Conservation (phyloP, 64 coral and sea anemone genomes). For the Astreopora myriophthalma region DNA sequence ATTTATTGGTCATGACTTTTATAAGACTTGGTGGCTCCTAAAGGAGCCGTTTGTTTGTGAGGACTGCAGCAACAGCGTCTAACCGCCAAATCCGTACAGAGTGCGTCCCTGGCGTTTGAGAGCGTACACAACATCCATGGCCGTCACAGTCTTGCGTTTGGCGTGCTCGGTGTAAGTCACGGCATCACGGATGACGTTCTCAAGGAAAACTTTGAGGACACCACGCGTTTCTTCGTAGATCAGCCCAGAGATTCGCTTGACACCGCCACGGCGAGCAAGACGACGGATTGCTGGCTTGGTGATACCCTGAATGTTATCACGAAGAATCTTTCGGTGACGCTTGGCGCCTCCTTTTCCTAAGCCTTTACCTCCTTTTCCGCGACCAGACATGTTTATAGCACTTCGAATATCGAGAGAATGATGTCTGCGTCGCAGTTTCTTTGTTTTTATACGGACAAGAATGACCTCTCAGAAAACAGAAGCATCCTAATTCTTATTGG, state of each 20-base stretch:
- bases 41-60: not conserved
- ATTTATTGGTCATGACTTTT: not conserved
- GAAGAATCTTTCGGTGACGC: slow-evolving; percentile 87
- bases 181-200: slow-evolving; percentile 52
- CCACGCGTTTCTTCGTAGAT: slow-evolving; percentile 74
- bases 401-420: not conserved
- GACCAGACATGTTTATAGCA: slow-evolving; percentile 43
- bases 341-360: slow-evolving; percentile 89
- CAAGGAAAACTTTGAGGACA: slow-evolving; percentile 49
- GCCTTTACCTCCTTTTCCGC: slow-evolving; percentile 69
- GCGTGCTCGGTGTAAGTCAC: slow-evolving; percentile 51
- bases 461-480: not conserved
- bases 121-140: slow-evolving; percentile 7
- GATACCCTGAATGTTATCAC: slow-evolving; percentile 85
- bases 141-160: slow-evolving; percentile 46
- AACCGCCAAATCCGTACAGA: not conserved
- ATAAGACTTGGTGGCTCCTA: not conserved
- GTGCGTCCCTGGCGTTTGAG: not conserved
- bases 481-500: not conserved
- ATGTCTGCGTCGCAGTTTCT: not conserved
- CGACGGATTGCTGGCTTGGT: slow-evolving; percentile 76
- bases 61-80: not conserved
- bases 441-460: not conserved
- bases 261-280: slow-evolving; percentile 80
- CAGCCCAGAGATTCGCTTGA: slow-evolving; percentile 78